phyloP scores from a whole-genome alignment of 2,888 invertebrate species.

The Cheilosia scutellata region DNA sequence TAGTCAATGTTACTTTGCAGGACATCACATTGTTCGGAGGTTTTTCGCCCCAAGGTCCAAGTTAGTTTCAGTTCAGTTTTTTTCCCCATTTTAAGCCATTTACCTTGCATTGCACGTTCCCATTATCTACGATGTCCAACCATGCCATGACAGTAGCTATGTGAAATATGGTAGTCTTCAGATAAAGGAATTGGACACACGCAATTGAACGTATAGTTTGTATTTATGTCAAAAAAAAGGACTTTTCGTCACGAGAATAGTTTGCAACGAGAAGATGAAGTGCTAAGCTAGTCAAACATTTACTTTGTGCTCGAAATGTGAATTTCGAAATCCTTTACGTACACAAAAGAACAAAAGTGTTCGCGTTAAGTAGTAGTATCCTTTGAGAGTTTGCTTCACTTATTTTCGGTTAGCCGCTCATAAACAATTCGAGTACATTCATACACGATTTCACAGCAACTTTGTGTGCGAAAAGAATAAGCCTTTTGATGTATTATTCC shows the following conservation, averaged over 20 bases:
- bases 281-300: background rate
- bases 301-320: conserved; percentile 3
- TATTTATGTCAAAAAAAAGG: background rate
- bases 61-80: conserved; percentile 28
- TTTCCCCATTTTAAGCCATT: conserved; percentile 53
- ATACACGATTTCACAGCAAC: conserved; percentile 15
- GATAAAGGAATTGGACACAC: conserved; percentile 58
- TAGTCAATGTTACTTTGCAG: conserved; percentile 49
- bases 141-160: conserved; percentile 27
- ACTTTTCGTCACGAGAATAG: conserved; percentile 15
- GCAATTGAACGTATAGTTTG: conserved; percentile 45
- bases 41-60: background rate
- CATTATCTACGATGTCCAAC: conserved; percentile 59
- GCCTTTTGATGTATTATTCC: conserved; percentile 41
- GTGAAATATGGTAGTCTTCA: conserved; percentile 11
- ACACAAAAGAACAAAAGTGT: background rate
- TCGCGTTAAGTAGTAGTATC: conserved; percentile 25
- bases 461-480: conserved; percentile 15
- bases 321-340: too few relatives aligned
- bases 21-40: conserved; percentile 40
- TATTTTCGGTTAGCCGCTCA: conserved; percentile 2
- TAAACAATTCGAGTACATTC: conserved; percentile 22
- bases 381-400: conserved; percentile 4
- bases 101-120: conserved; percentile 40
- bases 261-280: conserved; percentile 1